Evolutionary conservation across 2,113 vertebrate species (phyloP), one percentile per base, ranked within the genome.

Genomic region (Chinchilla lanigera): DNA sequence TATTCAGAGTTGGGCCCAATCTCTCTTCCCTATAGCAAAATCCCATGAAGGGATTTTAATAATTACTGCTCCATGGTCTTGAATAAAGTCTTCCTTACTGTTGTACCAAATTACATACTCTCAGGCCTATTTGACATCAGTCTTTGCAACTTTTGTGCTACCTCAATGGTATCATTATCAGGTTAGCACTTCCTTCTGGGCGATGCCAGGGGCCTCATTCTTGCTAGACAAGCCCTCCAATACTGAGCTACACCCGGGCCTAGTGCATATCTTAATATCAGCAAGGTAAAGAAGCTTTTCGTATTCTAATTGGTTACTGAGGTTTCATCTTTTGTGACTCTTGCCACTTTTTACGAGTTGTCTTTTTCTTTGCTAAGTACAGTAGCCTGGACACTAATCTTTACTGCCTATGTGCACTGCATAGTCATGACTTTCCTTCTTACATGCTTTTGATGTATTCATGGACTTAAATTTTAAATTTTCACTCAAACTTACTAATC

Each of bases 271-370:
- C 77, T 90, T 85, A 81, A 63, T 28, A 71, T 17, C 19, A 93
- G 44, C 63, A 90, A 96, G n/a, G 28, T 20, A 63, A 56, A 80
- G 9, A 88, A 73, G 50, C 30, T 75, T 86, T 86, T 63, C 56
- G 44, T 47, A 9, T 52, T 54, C 82, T n/a, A 81, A 30, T 7
- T 67, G 71, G 56, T 26, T 80, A 58, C 54, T 90, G 47, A 56
- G 52, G 16, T 65, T 86, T 95, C 80, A 89, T 89, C 52, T 94
- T 89, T 77, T 44, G 33, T 65, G 61, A 67, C 50, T 67, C 85
- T n/a, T 33, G 9, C 30, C 61, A 61, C 41, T 17, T 69, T 95
- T 93, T 78, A 89, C 81, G 44, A 88, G 20, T 54, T 96, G 47
- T 61, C 63, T 89, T 85, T 88, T 80, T 73, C 69, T 67, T 90